These are phyloP conservation scores for Disparrhopalites patrizii DNA, from an alignment of 2,888 invertebrate genomes.

Conservation along the genomic window DNA sequence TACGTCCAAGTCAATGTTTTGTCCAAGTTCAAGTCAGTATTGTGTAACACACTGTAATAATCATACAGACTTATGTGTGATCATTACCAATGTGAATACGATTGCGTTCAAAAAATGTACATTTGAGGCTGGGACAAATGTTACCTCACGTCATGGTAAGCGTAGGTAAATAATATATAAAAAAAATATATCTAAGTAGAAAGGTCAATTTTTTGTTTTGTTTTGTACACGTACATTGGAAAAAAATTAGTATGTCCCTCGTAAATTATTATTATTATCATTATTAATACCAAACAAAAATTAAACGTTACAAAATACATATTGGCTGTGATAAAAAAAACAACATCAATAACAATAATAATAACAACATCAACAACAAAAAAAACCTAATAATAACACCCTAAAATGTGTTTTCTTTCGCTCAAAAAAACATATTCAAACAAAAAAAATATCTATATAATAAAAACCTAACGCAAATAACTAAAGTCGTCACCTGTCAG, in stretches of 20 bases:
- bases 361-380: too few species aligned
- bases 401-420: neutral
- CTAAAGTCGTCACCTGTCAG: conserved; percentile 44
- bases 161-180: conserved; percentile 20
- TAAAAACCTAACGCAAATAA: conserved; percentile 29
- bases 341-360: too few species aligned
- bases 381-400: too few species aligned
- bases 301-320: neutral
- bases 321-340: conserved; percentile 12
- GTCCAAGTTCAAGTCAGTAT: too few species aligned
- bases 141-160: conserved; percentile 25
- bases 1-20: too few species aligned
- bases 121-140: neutral
- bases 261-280: neutral
- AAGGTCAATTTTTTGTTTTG: too few species aligned
- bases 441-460: conserved; percentile 19
- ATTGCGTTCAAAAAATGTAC: neutral
- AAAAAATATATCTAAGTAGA: too few species aligned
- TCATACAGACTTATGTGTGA: too few species aligned
- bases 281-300: conserved; percentile 10
- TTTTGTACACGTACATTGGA: conserved; percentile 25
- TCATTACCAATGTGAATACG: too few species aligned
- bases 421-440: neutral
- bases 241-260: conserved; percentile 13
- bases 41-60: too few species aligned